Base-by-base conservation (phyloP, 2,113 vertebrate species). In the Eptatretus burgeri region DNA sequence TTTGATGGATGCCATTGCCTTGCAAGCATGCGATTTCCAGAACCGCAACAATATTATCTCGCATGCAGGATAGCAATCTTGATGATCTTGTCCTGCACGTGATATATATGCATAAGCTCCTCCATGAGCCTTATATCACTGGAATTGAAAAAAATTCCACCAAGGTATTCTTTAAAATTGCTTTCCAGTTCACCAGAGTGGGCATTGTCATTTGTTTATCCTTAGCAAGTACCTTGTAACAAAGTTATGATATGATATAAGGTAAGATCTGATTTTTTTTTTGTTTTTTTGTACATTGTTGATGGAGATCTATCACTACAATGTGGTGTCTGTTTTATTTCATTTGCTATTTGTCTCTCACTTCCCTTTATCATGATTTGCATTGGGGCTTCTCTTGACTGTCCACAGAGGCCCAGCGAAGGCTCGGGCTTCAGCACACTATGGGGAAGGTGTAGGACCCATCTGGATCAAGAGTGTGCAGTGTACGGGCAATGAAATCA, bases 401-500 rank as follows among this genome's bases (percentile, higher is more conserved):
- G 20, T 51, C 70, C 73, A 63, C 76, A 89, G 84, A 9, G 82
- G 80, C 7, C 69, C 68, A 63, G 77, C 81, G 64, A 83, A 77
- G 69, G 80, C 80, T 1, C 73, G 73, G 9, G 74, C 76, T n/a
- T 75, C 76, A 64, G 72, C 76, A 51, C 81, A 81, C 65, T 83
- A 81, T 64, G 78, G 81, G 0, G 78, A 78, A 71, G 80, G 80
- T 2, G 79, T 76, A 2, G 80, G 81, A 5, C 79, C 80, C 41
- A 74, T 83, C 67, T 81, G 84, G 70, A 72, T 85, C 69, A 73
- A 78, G 70, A 76, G 77, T 7, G n/a, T 86, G 65, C 77, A 80
- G 68, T 89, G 85, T 74, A 80, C 75, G 1, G 85, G 85, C 56
- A 77, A 72, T 2, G 85, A 89, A 73, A 74, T 69, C 16, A 76